A percentile compares a stretch with the other conserved stretches of the same genome.
Conservation (phyloP, 2,113 vertebrate genomes). For the Nipponia nippon region DNA sequence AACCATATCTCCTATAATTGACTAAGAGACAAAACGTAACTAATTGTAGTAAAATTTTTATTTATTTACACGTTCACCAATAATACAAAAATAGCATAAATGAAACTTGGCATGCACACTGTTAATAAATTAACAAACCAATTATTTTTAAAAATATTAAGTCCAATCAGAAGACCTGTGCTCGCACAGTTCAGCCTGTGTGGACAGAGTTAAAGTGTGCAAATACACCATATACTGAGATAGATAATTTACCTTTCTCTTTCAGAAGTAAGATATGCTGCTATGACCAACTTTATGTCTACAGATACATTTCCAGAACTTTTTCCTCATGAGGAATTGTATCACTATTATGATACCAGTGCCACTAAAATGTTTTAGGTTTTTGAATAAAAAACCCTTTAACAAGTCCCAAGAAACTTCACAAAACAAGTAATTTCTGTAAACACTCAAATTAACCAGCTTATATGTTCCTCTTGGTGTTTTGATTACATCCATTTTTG, state of each 20-base stretch:
- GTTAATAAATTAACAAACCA: not conserved
- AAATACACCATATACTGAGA: not conserved
- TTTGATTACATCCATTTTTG: not conserved
- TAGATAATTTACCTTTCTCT: not conserved
- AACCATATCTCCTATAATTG: not conserved
- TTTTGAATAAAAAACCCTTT: not conserved
- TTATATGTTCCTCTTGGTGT: not conserved
- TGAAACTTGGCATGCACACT: not conserved
- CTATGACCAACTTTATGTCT: not conserved
- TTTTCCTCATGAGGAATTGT: not conserved
- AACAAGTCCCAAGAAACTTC: not conserved
- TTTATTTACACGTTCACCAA: not conserved
- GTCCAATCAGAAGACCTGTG: not conserved
- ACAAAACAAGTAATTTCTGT: not conserved
- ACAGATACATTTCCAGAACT: not conserved
- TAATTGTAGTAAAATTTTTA: not conserved
- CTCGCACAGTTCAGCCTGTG: accelerated
- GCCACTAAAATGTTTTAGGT: not conserved
- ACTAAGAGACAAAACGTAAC: not conserved
- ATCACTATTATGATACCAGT: not conserved
- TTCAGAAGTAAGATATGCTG: not conserved
- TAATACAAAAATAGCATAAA: not conserved
- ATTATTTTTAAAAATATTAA: not conserved
- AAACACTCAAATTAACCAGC: not conserved
- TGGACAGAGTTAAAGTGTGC: not conserved